Base-by-base conservation (phyloP, 2,797 vertebrate genomes). In the Gymnodraco acuticeps region DNA sequence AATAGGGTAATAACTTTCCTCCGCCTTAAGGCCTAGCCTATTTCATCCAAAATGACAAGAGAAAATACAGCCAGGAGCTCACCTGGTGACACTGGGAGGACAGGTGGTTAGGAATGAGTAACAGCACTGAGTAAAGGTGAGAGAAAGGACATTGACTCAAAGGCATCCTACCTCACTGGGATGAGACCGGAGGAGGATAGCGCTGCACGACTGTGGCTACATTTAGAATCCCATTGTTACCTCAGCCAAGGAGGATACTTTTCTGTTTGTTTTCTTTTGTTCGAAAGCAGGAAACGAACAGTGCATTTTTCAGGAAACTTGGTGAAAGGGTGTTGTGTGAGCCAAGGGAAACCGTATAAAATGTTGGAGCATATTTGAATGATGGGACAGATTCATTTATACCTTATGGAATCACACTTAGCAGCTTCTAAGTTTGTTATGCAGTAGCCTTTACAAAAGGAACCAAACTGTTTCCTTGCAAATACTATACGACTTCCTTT, bases 61-160 rank as follows among this genome's bases (percentile, higher is more conserved):
- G 19, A 60, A 70, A 65, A 67, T 68, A 8, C 16, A 67, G 73
- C 77, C 76, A 86, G 78, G 64, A 77, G 42, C 61, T 83, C 66
- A 83, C 53, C 75, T 75, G 73, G 54, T 79, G 69, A 73, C 70
- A 51, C 19, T 68, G 69, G 16, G 60, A 75, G 17, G 77, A 89
- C 87, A 87, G 79, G 77, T 84, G 78, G 76, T 72, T 55, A 23
- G 74, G 31, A 71, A 71, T 78, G 70, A 79, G 70, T 53, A 69
- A 87, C 79, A 72, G 82, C 62, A 53, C 59, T 48, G 76, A 58
- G 59, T 55, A 70, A 78, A 87, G 84, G 82, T 81, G 73, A 88
- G 51, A 42, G 23, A 60, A 83, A 82, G 74, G 74, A 72, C 78
- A 51, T 0, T 59, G 65, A 66, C 64, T 84, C 47, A 60, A 59